phyloP scores from a whole-genome alignment of 2,888 invertebrate genomes.

The Antheraea assamensis region DNA sequence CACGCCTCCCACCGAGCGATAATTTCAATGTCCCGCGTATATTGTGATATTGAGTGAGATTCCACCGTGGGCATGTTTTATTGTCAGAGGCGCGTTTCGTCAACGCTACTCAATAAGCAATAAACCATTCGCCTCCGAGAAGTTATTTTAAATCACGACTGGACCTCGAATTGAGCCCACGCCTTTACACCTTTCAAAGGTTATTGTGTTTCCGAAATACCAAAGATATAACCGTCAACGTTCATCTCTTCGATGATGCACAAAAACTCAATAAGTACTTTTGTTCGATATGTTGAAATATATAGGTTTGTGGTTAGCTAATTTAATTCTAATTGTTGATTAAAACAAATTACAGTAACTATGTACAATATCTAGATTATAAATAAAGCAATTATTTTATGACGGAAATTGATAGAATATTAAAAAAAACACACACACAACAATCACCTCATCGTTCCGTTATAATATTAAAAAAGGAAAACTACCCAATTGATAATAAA shows the following conservation, averaged over 20 bases:
- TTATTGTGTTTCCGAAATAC: conserved; percentile 78
- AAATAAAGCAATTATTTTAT: not conserved
- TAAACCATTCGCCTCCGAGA: conserved; percentile 80
- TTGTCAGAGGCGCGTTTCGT: conserved; percentile 75
- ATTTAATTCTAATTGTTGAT: not conserved
- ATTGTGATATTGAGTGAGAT: conserved; percentile 79
- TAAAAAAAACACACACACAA: conserved; percentile 30
- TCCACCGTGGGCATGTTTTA: conserved; percentile 74
- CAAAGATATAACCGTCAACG: conserved; percentile 55
- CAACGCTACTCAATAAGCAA: conserved; percentile 80
- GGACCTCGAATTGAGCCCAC: conserved; percentile 69
- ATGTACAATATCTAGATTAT: not conserved
- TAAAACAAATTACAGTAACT: not conserved
- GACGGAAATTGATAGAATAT: not conserved
- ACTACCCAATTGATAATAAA: conserved; percentile 81
- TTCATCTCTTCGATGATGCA: conserved; percentile 3
- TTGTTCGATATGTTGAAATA: not conserved
- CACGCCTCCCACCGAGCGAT: conserved; percentile 77
- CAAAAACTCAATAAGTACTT: not conserved
- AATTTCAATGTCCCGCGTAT: conserved; percentile 78
- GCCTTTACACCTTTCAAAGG: conserved; percentile 80
- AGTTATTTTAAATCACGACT: conserved; percentile 76
- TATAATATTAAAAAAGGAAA: conserved; percentile 74
- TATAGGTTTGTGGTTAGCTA: not conserved
- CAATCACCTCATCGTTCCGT: conserved; percentile 21